These are phyloP conservation scores for Temnopleurus reevesii DNA, from an alignment of 53 echinoderm and acorn worm genomes.

Conservation along the genomic window DNA sequence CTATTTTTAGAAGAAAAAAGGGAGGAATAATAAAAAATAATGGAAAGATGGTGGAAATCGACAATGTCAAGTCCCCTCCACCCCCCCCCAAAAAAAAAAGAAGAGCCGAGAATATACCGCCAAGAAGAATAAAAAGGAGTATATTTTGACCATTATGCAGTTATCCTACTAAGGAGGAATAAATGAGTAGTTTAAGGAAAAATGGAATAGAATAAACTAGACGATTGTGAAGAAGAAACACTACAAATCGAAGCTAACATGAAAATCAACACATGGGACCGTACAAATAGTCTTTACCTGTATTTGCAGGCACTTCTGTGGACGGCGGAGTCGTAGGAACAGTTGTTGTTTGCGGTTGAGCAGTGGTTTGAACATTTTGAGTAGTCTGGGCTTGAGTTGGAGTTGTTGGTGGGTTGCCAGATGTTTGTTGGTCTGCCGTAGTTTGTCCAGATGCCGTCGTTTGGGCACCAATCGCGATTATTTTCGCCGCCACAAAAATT, in stretches of 20 bases:
- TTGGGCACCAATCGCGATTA: not conserved
- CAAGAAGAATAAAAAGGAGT: not conserved
- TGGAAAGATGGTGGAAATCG: no score
- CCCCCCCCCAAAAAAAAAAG: no score
- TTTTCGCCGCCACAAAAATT: not conserved
- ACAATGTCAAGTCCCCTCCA: no score
- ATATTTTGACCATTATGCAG: no score
- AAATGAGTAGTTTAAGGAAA: no score
- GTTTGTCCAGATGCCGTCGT: not conserved
- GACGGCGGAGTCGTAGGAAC: not conserved
- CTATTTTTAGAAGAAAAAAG: no score
- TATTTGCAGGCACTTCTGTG: slow-evolving; percentile 34
- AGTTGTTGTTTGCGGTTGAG: not conserved
- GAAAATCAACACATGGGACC: not conserved
- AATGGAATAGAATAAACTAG: no score
- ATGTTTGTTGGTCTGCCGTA: not conserved
- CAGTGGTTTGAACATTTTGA: not conserved
- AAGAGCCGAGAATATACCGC: not conserved
- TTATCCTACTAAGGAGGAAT: no score
- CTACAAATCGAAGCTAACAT: not conserved
- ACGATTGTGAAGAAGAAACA: no score
- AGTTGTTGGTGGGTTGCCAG: not conserved
- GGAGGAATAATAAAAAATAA: no score
- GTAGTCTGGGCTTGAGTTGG: not conserved
- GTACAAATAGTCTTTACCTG: not conserved